Evolutionary conservation across 2,797 vertebrate species (phyloP).

Genomic region (Poeciliopsis gracilis): DNA sequence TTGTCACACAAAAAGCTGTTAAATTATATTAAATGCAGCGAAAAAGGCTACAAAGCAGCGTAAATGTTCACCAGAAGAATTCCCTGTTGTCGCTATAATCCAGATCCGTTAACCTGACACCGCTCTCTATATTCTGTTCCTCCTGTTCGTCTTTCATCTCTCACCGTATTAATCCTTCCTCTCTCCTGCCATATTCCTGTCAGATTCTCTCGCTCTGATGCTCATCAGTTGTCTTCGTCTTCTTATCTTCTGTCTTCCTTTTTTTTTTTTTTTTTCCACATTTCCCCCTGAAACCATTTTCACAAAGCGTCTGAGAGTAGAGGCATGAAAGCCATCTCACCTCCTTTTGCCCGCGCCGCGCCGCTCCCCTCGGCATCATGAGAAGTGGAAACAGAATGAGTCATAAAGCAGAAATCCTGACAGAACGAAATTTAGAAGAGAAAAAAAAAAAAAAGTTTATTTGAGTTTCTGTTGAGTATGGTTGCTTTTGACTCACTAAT

Average conservation of each 20-base stretch:
- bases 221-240: not conserved
- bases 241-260: slow-evolving; percentile 9
- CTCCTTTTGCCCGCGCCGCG: slow-evolving; percentile 2
- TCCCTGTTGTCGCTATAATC: not conserved
- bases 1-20: not conserved
- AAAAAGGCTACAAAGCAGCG: not conserved
- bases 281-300: slow-evolving; percentile 24
- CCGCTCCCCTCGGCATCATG: slow-evolving; percentile 24
- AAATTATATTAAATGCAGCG: not conserved
- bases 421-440: slow-evolving; percentile 12
- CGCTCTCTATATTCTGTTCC: not conserved
- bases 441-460: not conserved
- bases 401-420: slow-evolving; percentile 39
- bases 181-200: not conserved
- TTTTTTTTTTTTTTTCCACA: not conserved
- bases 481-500: not conserved
- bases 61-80: not conserved
- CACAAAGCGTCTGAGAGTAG: slow-evolving; percentile 36
- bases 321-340: slow-evolving; percentile 21
- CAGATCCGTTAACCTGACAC: not conserved
- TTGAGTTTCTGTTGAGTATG: not conserved
- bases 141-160: not conserved
- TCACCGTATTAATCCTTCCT: not conserved
- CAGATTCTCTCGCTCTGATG: not conserved
- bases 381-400: slow-evolving; percentile 35